phyloP scores from a whole-genome alignment of 2,113 vertebrate species.

The Lipophrys pholis region DNA sequence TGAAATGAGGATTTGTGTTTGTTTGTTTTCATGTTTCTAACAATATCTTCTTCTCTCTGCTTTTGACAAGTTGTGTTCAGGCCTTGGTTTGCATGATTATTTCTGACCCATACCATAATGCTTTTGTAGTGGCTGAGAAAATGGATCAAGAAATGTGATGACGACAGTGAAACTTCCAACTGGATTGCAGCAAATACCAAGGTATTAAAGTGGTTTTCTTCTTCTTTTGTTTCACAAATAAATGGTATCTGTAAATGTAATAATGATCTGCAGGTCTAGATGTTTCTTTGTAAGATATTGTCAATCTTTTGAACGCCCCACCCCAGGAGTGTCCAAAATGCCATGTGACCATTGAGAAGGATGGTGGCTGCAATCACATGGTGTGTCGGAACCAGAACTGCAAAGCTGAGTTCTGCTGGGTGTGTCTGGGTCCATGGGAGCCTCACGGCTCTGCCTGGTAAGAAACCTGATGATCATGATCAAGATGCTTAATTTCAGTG shows the following conservation, averaged over 20 bases:
- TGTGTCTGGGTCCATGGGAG: conserved; percentile 99
- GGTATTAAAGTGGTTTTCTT: conserved; percentile 74
- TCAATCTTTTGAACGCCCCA: background rate
- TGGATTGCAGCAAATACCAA: conserved; percentile 99
- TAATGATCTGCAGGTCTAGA: too few relatives aligned
- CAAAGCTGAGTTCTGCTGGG: conserved; percentile 99
- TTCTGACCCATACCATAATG: conserved; percentile 22
- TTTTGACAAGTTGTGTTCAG: background rate
- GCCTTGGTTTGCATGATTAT: background rate
- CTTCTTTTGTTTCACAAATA: too few relatives aligned
- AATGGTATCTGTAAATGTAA: too few relatives aligned
- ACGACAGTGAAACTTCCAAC: conserved; percentile 99
- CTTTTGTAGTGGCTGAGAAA: conserved; percentile 95
- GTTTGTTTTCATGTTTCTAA: too few relatives aligned
- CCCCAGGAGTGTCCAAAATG: conserved; percentile 98
- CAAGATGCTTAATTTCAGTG: too few relatives aligned
- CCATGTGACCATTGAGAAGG: conserved; percentile 99
- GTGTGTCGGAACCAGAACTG: conserved; percentile 99
- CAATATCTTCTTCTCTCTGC: background rate
- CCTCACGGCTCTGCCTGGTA: conserved; percentile 99
- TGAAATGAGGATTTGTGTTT: background rate
- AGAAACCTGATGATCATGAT: conserved; percentile 48
- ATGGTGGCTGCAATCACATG: conserved; percentile 99
- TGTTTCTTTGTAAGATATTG: too few relatives aligned
- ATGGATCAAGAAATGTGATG: conserved; percentile 99